phyloP scores from a whole-genome alignment of 2,888 invertebrate species.

The Aplocera efformata region DNA sequence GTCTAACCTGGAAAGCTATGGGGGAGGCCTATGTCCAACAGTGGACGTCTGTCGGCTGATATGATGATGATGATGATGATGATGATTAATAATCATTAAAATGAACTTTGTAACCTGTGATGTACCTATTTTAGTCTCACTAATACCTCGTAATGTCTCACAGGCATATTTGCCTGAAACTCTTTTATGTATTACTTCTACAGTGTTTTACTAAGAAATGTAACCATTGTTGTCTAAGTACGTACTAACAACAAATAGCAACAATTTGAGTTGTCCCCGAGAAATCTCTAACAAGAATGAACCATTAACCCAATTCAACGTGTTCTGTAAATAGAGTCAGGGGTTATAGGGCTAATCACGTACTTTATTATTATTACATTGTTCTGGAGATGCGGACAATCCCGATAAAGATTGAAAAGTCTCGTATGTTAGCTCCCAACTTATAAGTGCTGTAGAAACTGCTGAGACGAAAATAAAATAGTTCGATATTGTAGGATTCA shows the following conservation, averaged over 20 bases:
- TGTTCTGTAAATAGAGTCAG: constrained; percentile 19
- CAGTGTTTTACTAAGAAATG: constrained; percentile 18
- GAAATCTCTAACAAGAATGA: constrained; percentile 16
- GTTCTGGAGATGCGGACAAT: constrained; percentile 8
- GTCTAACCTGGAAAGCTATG: too few relatives aligned
- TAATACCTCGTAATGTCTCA: too few relatives aligned
- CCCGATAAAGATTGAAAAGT: constrained; percentile 17
- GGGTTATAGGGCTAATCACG: constrained; percentile 21
- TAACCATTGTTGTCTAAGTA: constrained; percentile 17
- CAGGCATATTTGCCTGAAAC: too few relatives aligned
- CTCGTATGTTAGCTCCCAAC: constrained; percentile 4
- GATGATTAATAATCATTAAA: too few relatives aligned
- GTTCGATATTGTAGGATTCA: not conserved
- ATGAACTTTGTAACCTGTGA: too few relatives aligned
- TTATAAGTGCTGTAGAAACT: constrained; percentile 2
- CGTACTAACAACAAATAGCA: constrained; percentile 15
- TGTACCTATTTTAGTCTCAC: too few relatives aligned
- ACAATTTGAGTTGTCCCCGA: constrained; percentile 20
- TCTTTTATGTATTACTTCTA: constrained; percentile 9
- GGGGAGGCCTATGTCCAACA: too few relatives aligned
- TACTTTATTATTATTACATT: constrained; percentile 18
- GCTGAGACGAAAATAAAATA: not conserved
- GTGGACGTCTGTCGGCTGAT: too few relatives aligned
- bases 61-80: too few relatives aligned
- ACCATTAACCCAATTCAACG: constrained; percentile 18